Percentiles rank a stretch among this genome's conserved stretches.
Evolutionary conservation across 1,140 invertebrate genomes (phyloP).

Genomic region (Branchinecta lindahli): DNA sequence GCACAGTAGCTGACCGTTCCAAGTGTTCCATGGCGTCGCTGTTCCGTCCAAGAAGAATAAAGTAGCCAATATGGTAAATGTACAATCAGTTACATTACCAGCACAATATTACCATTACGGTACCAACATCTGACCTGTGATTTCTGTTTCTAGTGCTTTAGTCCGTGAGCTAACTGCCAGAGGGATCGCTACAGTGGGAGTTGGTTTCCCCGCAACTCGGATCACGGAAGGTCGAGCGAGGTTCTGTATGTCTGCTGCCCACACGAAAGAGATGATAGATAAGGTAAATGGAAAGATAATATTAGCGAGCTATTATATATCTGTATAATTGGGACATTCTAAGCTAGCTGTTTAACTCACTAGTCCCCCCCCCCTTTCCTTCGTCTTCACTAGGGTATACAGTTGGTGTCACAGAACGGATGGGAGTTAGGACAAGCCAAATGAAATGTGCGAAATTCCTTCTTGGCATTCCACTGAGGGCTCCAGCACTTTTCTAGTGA

Average conservation of each 20-base stretch:
- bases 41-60: too few relatives aligned
- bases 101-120: too few relatives aligned
- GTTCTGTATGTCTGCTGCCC: conserved; percentile 89
- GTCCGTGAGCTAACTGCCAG: conserved; percentile 62
- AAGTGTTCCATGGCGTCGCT: too few relatives aligned
- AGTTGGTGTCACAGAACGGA: background rate
- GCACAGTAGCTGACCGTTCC: too few relatives aligned
- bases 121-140: too few relatives aligned
- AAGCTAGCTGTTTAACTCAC: background rate
- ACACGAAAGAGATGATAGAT: conserved; percentile 91
- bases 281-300: conserved; percentile 38
- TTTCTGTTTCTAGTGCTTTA: conserved; percentile 44
- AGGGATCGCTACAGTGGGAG: conserved; percentile 83
- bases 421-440: background rate
- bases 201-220: conserved; percentile 96
- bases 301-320: background rate
- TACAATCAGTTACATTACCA: too few relatives aligned
- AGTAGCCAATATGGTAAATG: too few relatives aligned
- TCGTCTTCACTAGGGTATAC: too few relatives aligned
- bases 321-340: background rate
- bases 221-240: conserved; percentile 81
- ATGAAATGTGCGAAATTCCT: too few relatives aligned
- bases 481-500: too few relatives aligned
- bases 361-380: too few relatives aligned
- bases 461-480: too few relatives aligned